phyloP scores from a whole-genome alignment of 1,140 invertebrate species.

The Drosophila sucinea region DNA sequence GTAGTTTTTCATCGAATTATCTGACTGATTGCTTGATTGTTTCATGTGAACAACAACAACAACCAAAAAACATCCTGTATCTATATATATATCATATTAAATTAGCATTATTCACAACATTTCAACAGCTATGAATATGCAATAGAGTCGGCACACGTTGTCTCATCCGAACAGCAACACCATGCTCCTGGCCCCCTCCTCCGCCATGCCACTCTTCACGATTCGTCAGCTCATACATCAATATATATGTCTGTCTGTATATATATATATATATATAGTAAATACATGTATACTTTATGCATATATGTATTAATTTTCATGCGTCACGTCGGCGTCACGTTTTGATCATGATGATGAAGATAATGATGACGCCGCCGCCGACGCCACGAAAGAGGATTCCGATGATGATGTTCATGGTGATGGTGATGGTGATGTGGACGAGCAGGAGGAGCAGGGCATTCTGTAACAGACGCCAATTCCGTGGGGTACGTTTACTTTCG shows the following conservation, averaged over 20 bases:
- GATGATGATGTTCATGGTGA: not conserved
- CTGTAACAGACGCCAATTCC: slow-evolving; percentile 36
- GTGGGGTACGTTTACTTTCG: slow-evolving; percentile 48
- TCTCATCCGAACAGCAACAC: not conserved
- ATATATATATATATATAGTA: slow-evolving; percentile 22
- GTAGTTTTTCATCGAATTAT: too few species aligned
- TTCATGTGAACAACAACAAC: too few species aligned
- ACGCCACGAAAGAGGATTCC: not conserved
- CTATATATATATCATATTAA: slow-evolving; percentile 19
- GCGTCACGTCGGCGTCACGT: slow-evolving; percentile 49
- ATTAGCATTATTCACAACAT: slow-evolving; percentile 51
- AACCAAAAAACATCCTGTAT: not conserved
- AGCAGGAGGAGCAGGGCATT: not conserved
- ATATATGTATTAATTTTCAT: slow-evolving; percentile 46
- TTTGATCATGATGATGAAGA: slow-evolving; percentile 15
- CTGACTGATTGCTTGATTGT: too few species aligned
- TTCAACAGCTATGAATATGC: slow-evolving; percentile 44
- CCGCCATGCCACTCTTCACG: not conserved
- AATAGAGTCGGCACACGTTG: slow-evolving; percentile 24
- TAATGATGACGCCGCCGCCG: slow-evolving; percentile 8
- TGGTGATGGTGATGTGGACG: not conserved
- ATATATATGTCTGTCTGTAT: slow-evolving; percentile 2
- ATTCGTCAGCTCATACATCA: slow-evolving; percentile 14
- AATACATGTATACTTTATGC: slow-evolving; percentile 8
- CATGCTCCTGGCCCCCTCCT: not conserved